phyloP scores from a whole-genome alignment of 2,888 invertebrate genomes.

The Stenolophus ochropezus region DNA sequence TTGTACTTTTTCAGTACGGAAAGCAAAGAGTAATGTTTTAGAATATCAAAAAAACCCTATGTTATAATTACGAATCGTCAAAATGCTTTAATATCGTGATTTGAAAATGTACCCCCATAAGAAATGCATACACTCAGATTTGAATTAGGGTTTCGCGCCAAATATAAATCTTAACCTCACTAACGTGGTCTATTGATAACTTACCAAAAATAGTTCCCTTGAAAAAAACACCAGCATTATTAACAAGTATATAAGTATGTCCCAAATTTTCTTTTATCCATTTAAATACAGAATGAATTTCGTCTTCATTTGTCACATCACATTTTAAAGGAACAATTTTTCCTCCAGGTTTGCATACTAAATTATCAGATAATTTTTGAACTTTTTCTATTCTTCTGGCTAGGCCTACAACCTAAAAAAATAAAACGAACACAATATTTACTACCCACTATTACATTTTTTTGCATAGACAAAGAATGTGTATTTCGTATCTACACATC shows the following conservation, averaged over 20 bases:
- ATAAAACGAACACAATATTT: too few species aligned
- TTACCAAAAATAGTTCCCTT: conserved; percentile 61
- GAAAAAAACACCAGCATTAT: conserved; percentile 75
- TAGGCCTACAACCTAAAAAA: conserved; percentile 74
- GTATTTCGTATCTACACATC: too few species aligned
- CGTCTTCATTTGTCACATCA: conserved; percentile 75
- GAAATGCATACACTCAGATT: too few species aligned
- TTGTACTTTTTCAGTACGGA: too few species aligned
- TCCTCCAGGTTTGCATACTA: conserved; percentile 64
- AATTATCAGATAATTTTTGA: conserved; percentile 67
- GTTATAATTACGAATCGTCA: too few species aligned
- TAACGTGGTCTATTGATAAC: too few species aligned
- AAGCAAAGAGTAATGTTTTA: too few species aligned
- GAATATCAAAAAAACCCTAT: too few species aligned
- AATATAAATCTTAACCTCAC: too few species aligned
- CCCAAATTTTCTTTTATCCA: conserved; percentile 74
- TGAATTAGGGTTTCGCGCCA: too few species aligned
- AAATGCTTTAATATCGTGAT: too few species aligned
- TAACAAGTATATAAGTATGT: conserved; percentile 77
- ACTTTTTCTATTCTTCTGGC: conserved; percentile 74
- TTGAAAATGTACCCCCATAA: too few species aligned
- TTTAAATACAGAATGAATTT: conserved; percentile 75
- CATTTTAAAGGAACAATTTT: conserved; percentile 72
- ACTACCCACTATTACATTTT: neutral
- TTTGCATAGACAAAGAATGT: neutral